Conservation (phyloP, 2,113 vertebrate genomes). For the Strix uralensis region DNA sequence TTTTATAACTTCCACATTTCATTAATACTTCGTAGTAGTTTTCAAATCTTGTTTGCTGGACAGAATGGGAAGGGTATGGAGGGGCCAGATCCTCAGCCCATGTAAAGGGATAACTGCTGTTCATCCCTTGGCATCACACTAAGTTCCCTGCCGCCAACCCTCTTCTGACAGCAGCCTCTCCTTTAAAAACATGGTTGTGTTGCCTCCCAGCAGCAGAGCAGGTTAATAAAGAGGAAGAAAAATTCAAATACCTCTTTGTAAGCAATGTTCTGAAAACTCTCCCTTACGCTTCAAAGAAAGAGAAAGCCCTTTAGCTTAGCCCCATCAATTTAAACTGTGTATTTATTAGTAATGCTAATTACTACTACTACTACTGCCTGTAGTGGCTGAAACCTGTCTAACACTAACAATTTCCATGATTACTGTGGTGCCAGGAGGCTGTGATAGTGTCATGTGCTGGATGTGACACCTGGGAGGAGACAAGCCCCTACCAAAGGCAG, state of each 20-base stretch:
- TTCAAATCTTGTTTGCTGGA: background rate
- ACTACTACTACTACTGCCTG: background rate
- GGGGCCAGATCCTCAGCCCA: background rate
- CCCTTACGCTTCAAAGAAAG: background rate
- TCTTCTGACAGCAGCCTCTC: background rate
- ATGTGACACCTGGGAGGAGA: background rate
- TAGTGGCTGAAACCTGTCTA: background rate
- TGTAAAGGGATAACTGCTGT: background rate
- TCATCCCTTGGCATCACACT: background rate
- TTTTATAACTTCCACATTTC: background rate
- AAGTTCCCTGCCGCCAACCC: background rate
- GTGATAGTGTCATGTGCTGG: background rate
- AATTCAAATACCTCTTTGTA: background rate
- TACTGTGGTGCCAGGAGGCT: background rate
- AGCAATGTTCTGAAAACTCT: background rate
- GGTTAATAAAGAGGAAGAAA: background rate
- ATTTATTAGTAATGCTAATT: background rate
- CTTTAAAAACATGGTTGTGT: background rate
- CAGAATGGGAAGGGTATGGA: background rate
- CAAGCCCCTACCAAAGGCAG: background rate
- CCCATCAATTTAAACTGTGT: background rate
- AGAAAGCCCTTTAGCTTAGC: background rate
- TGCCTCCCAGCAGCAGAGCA: background rate
- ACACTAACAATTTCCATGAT: background rate
- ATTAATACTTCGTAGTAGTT: background rate